Evolutionary conservation across 2,888 invertebrate species (phyloP).

Genomic region (Dryomyza anilis): DNA sequence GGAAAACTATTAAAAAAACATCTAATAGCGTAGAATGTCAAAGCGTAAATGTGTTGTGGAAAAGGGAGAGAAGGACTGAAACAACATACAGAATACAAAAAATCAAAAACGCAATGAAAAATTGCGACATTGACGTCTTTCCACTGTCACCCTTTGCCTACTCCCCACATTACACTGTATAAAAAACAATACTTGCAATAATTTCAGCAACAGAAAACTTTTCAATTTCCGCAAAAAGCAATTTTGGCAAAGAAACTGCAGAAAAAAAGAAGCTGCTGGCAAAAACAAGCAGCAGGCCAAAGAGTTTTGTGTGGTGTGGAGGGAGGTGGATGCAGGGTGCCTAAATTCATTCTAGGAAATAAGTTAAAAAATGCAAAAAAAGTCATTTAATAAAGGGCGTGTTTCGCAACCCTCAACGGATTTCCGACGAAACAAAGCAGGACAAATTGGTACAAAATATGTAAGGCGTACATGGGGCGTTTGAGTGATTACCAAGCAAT

Average conservation of each 20-base stretch:
- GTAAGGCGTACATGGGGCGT: no score
- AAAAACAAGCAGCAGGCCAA: not conserved
- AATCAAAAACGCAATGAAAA: not conserved
- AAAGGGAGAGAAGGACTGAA: not conserved
- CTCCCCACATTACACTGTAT: no score
- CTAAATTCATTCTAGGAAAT: no score
- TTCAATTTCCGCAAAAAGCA: constrained; percentile 40
- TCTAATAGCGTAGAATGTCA: not conserved
- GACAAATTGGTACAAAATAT: no score
- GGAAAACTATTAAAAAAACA: constrained; percentile 1
- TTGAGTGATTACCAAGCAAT: no score
- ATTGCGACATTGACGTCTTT: no score
- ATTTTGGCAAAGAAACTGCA: constrained; percentile 37
- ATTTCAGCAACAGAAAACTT: constrained; percentile 27
- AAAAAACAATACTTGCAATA: constrained; percentile 20
- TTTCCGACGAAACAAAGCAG: no score
- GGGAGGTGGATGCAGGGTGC: not conserved
- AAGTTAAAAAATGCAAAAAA: no score
- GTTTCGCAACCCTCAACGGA: no score
- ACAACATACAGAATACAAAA: not conserved
- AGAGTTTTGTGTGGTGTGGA: not conserved
- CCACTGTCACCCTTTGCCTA: no score
- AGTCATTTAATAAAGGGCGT: no score
- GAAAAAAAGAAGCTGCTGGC: constrained; percentile 3
- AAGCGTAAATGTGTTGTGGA: not conserved